Evolutionary conservation across 1,140 invertebrate species (phyloP), one percentile per base, ranked within the genome.

Genomic region (Drosophila arizonae): DNA sequence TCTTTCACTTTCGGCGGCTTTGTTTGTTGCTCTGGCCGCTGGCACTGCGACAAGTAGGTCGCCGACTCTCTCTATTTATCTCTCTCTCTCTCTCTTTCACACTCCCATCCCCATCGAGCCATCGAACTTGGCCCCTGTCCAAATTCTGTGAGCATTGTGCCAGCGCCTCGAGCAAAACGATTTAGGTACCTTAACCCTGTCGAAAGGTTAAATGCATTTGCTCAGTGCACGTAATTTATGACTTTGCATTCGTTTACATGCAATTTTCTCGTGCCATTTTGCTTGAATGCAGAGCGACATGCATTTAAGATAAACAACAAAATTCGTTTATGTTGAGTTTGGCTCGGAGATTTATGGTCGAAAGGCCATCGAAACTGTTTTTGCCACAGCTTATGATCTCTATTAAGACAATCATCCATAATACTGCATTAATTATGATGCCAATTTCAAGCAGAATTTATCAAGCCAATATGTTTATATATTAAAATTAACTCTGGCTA

Each of bases 191-290:
- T 70, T 51, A 28, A 43, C 41, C 28, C 57, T 9, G 51, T 51
- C 48, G 56, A 77, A 54, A 73, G 74, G 73, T 73, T 80, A 84
- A 82, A 84, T 72, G 80, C 80, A 84, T 84, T 74, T 64, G 71
- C 60, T 62, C 43, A 52, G 56, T 61, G 63, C 63, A n/a, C 68
- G 67, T 69, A 65, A 75, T 77, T 81, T 80, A 85, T 71, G 77
- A 30, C 54, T 45, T 57, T 77, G 15, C 24, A 41, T 61, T 39
- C 43, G 36, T 67, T 65, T 56, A 13, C 39, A 36, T 15, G 17
- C 11, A 30, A n/a, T 48, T 39, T 39, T 39, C 33, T 24, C 21
- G 21, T 8, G 33, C 33, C 6, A 39, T 11, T 39, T 39, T 39
- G 36, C 36, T 11, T 33, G 6, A 6, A 5, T 33, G 33, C 33